Base-by-base conservation (phyloP, 1,140 invertebrate species). In the Delia radicum region DNA sequence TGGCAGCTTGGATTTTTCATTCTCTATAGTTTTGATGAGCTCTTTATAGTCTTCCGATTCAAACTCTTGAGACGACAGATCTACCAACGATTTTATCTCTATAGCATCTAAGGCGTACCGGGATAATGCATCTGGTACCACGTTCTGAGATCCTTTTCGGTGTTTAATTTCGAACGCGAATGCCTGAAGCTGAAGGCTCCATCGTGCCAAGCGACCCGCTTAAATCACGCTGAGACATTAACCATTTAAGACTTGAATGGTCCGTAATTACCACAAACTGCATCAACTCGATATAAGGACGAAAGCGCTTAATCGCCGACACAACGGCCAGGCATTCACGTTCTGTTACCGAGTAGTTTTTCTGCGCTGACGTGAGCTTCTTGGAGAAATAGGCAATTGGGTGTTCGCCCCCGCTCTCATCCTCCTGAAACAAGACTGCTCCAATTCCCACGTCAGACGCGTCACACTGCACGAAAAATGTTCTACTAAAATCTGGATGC, bases 101-200 rank as follows among this genome's bases (percentile, higher is more conserved):
- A n/a, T n/a, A n/a, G n/a, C n/a, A n/a, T n/a, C n/a, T n/a, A n/a
- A n/a, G n/a, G n/a, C n/a, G n/a, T n/a, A n/a, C n/a, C n/a, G n/a
- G n/a, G n/a, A n/a, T n/a, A n/a, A n/a, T n/a, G n/a, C n/a, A 27
- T 75, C 74, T n/a, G 63, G 74, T 3, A 76, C 71, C 21, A 76
- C 13, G 29, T 76, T 63, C 12, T 73, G 13, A 15, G 15, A 63
- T 7, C 69, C 75, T 21, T 76, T 76, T 2, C 71, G 18, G 55
- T 76, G 75, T 13, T 18, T 18, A 24, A 75, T 65, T 7, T 12
- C n/a, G 31, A 75, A 75, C 12, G 28, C 42, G 21, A 26, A 75
- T 2, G 24, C 10, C 24, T 75, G 74, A 18, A 75, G 31, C 61
- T 42, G 48, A 3, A 76, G 24, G 21, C 15, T 46, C 67, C 75